Conservation (phyloP, 2,888 invertebrate genomes). For the Odontothrips loti region DNA sequence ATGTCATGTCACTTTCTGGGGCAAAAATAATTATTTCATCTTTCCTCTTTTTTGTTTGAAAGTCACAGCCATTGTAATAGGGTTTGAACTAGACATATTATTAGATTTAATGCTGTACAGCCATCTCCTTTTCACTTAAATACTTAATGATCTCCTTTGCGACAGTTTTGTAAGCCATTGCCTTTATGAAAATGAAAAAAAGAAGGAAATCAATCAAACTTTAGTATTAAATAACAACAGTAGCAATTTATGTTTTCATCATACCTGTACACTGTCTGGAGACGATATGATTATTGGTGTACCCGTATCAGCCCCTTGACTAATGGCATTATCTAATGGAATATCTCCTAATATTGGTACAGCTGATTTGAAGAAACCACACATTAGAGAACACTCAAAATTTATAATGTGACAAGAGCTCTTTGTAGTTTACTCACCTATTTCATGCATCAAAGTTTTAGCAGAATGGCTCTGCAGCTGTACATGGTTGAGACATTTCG, state of each 20-base stretch:
- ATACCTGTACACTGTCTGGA: constrained; percentile 52
- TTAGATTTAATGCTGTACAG: background rate
- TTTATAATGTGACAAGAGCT: constrained; percentile 16
- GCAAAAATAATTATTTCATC: background rate
- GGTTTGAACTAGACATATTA: background rate
- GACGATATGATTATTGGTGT: constrained; percentile 67
- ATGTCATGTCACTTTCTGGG: background rate
- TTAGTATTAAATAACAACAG: background rate
- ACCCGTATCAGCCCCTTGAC: constrained; percentile 66
- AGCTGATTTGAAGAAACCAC: constrained; percentile 41
- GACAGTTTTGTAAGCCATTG: constrained; percentile 43
- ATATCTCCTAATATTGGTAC: constrained; percentile 65
- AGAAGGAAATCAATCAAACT: background rate
- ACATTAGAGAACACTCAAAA: constrained; percentile 28
- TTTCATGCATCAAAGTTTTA: constrained; percentile 56
- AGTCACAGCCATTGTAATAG: background rate
- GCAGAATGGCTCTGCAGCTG: constrained; percentile 69
- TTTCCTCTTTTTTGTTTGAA: background rate
- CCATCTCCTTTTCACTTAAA: constrained; percentile 36
- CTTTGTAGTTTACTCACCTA: constrained; percentile 48
- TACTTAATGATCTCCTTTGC: constrained; percentile 42
- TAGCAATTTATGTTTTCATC: background rate
- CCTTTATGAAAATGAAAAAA: constrained; percentile 35
- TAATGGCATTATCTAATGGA: constrained; percentile 66
- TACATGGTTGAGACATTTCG: constrained; percentile 68